Conservation (phyloP, 1,140 invertebrate genomes). For the Drosophila sp. region DNA sequence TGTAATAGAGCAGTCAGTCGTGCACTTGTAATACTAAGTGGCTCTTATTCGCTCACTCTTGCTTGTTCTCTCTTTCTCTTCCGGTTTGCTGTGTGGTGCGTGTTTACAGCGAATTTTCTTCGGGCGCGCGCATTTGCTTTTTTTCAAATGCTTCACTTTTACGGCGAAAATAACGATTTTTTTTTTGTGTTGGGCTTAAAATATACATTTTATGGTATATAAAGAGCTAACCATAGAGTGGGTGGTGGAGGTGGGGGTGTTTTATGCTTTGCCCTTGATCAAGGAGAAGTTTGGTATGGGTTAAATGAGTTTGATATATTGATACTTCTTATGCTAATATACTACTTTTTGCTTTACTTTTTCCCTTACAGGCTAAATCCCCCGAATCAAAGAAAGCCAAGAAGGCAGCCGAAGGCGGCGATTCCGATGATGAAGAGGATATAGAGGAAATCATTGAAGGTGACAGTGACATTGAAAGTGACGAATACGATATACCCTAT, state of each 20-base stretch:
- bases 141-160: slow-evolving; percentile 75
- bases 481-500: slow-evolving; percentile 82
- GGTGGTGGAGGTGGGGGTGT: slow-evolving; percentile 26
- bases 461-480: slow-evolving; percentile 82
- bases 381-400: slow-evolving; percentile 82
- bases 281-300: slow-evolving; percentile 73
- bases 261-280: slow-evolving; percentile 66
- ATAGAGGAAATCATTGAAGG: slow-evolving; percentile 79
- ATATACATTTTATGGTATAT: slow-evolving; percentile 74
- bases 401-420: slow-evolving; percentile 76
- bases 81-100: slow-evolving; percentile 34
- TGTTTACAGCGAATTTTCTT: slow-evolving; percentile 68
- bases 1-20: slow-evolving; percentile 43
- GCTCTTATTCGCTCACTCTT: slow-evolving; percentile 20
- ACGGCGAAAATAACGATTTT: slow-evolving; percentile 81
- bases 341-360: slow-evolving; percentile 20
- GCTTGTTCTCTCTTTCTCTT: slow-evolving; percentile 8
- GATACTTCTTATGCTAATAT: slow-evolving; percentile 18
- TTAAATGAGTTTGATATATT: slow-evolving; percentile 41
- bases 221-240: slow-evolving; percentile 37
- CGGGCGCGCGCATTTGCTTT: slow-evolving; percentile 61
- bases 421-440: slow-evolving; percentile 77
- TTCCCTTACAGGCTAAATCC: slow-evolving; percentile 72
- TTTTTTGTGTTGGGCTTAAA: slow-evolving; percentile 66
- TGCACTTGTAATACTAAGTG: slow-evolving; percentile 71